Percentiles rank a stretch among this genome's conserved stretches.
Conservation (phyloP, 2,888 invertebrate genomes). For the Clusia tigrina region DNA sequence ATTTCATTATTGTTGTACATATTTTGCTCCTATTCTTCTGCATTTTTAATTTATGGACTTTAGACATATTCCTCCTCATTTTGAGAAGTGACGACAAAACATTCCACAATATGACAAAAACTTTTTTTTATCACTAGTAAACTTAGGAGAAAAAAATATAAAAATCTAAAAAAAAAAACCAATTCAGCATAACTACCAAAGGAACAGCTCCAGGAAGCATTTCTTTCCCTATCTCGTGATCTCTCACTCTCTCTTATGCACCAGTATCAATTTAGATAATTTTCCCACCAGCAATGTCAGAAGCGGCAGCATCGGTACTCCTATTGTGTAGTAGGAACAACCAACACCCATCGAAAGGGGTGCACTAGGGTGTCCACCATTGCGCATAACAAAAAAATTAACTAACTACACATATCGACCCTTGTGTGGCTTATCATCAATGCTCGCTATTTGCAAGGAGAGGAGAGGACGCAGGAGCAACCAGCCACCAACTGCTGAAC, state of each 20-base stretch:
- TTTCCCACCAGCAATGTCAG: constrained; percentile 57
- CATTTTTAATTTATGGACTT: constrained; percentile 57
- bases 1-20: constrained; percentile 48
- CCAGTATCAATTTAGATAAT: constrained; percentile 59
- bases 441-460: too few species aligned
- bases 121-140: constrained; percentile 30
- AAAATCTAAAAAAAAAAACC: constrained; percentile 33
- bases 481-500: constrained; percentile 26
- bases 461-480: neutral
- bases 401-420: constrained; percentile 25
- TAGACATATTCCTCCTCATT: constrained; percentile 46
- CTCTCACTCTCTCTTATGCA: too few species aligned
- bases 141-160: constrained; percentile 33
- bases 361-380: constrained; percentile 25
- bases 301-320: constrained; percentile 2
- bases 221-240: constrained; percentile 18
- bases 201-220: constrained; percentile 10
- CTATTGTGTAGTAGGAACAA: neutral
- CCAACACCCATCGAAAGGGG: constrained; percentile 24
- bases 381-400: constrained; percentile 27
- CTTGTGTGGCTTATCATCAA: too few species aligned
- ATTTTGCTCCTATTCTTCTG: constrained; percentile 28
- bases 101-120: constrained; percentile 62
- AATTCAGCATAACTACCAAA: constrained; percentile 38
- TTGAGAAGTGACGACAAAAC: constrained; percentile 61